Evolutionary conservation across 2,797 vertebrate genomes (phyloP), one percentile per base, ranked within the genome.

Genomic region (Anguilla marmorata): DNA sequence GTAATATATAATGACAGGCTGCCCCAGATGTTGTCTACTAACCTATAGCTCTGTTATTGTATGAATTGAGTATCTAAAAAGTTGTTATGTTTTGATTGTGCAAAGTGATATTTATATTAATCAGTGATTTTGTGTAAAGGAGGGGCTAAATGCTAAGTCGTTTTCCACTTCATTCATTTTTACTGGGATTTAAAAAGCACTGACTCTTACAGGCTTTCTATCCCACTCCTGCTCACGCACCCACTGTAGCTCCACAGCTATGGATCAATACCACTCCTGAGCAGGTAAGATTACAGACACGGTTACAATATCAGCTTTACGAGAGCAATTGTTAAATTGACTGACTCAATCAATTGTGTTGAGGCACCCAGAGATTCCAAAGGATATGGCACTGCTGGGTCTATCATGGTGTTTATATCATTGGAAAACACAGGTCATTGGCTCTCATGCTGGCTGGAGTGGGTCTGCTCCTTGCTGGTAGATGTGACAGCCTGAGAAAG

Each of bases 331-430:
- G 27, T 85, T 30, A 27, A 84, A 50, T 37, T 79, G 74, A 79
- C 74, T 33, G 74, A 79, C 8, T 56, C n/a, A 54, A 58, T 85
- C 83, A 85, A 84, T 84, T 52, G 37, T 85, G 50, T 85, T 27
- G 50, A 58, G 50, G 83, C 24, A 16, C 27, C 54, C 50, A 3
- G 54, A 30, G 37, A 82, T 9, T 82, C 37, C 21, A 79, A 3
- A 30, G 45, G n/a, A 85, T 37, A 58, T 9, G 54, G n/a, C 30
- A 24, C 83, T 85, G 48, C 50, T 30, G 30, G 74, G 30, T 27
- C 27, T 74, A 27, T 33, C 9, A 27, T 27, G 30, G 69, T 74
- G 30, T 37, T 33, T 72, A 9, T 72, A 72, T 72, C 27, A 72
- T 33, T 14, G 74, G 37, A 45, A 79, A 41, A 79, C 30, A 72